Percentiles rank a stretch among this genome's conserved stretches.
These are phyloP conservation scores for Cairina moschata DNA, from an alignment of 2,113 vertebrate species.

Conservation along the genomic window DNA sequence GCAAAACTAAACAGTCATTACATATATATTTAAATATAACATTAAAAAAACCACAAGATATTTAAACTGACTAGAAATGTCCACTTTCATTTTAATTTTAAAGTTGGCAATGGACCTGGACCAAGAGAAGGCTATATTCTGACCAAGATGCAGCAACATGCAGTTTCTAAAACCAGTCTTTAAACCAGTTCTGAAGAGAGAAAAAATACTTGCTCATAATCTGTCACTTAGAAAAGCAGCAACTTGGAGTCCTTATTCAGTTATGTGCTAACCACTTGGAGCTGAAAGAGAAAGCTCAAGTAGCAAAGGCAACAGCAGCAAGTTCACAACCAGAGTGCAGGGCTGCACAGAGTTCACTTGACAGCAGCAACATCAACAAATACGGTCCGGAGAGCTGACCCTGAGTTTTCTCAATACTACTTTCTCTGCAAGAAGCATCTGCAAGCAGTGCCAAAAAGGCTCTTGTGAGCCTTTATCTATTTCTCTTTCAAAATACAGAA, in stretches of 20 bases:
- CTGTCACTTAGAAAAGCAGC: constrained; percentile 51
- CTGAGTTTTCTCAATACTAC: background rate
- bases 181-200: background rate
- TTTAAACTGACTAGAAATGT: constrained; percentile 45
- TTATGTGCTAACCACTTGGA: constrained; percentile 59
- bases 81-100: constrained; percentile 49
- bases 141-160: background rate
- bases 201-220: background rate
- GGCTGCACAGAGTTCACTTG: background rate
- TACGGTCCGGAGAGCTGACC: background rate
- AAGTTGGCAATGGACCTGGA: constrained; percentile 25
- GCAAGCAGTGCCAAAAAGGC: background rate
- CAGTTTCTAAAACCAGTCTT: constrained; percentile 27
- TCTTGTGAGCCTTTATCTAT: background rate
- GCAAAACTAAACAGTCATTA: constrained; percentile 53
- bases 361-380: background rate
- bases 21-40: constrained; percentile 54
- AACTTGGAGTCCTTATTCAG: constrained; percentile 67
- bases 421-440: background rate
- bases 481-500: background rate
- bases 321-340: background rate
- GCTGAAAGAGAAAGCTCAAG: constrained; percentile 21
- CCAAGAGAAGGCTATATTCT: constrained; percentile 47
- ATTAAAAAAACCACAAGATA: constrained; percentile 45
- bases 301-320: constrained; percentile 18